These are phyloP conservation scores for Podotricha telesiphe DNA, from an alignment of 2,888 invertebrate species.

Conservation along the genomic window DNA sequence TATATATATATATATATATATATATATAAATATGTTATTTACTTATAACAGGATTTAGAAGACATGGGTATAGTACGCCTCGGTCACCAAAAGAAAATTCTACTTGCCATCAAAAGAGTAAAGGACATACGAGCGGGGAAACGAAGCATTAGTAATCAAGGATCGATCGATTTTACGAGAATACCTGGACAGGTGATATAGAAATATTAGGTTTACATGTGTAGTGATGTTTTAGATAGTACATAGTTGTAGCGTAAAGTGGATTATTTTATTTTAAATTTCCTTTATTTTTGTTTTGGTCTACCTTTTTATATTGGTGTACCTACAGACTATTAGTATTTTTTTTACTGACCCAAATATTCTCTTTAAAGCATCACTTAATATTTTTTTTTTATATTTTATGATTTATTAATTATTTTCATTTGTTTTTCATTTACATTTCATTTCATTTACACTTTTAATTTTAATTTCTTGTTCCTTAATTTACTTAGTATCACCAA, in stretches of 20 bases:
- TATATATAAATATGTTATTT: too few relatives aligned
- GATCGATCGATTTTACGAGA: constrained; percentile 76
- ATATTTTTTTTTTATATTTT: constrained; percentile 51
- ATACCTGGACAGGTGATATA: constrained; percentile 78
- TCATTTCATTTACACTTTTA: constrained; percentile 55
- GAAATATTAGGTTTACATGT: constrained; percentile 46
- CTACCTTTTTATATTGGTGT: constrained; percentile 10
- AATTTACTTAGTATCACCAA: constrained; percentile 35
- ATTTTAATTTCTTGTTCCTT: constrained; percentile 33
- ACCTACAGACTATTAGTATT: constrained; percentile 26
- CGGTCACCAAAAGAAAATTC: constrained; percentile 99
- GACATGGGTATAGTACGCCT: constrained; percentile 96
- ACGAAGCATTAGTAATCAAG: constrained; percentile 83
- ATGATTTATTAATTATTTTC: constrained; percentile 45
- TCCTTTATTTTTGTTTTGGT: constrained; percentile 7
- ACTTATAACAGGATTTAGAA: constrained; percentile 89
- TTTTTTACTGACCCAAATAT: constrained; percentile 39
- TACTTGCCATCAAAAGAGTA: constrained; percentile 97
- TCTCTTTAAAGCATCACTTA: constrained; percentile 72
- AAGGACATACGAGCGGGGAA: constrained; percentile 96
- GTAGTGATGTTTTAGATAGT: constrained; percentile 77
- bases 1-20: too few relatives aligned
- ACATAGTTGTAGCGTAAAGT: constrained; percentile 59
- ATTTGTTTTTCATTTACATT: constrained; percentile 52
- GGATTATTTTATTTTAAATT: constrained; percentile 46